Base-by-base conservation (phyloP, 2,797 vertebrate species). In the Siniperca undulata region DNA sequence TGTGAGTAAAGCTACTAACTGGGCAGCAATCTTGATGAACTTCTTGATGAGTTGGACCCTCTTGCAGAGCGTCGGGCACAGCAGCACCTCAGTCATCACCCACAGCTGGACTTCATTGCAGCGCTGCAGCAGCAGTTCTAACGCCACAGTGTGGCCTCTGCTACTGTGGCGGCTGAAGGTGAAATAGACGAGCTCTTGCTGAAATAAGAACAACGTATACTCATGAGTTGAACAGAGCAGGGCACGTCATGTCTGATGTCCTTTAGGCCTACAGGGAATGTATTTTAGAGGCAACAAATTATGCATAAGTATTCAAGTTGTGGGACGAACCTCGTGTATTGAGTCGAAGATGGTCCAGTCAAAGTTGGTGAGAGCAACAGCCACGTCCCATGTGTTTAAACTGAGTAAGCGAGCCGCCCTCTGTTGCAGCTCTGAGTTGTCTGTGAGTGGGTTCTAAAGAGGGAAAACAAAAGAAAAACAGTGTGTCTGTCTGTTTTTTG, bases 171-270 rank as follows among this genome's bases (percentile, higher is more conserved):
- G 97, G 91, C 96, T 97, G 95, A 99, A 97, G 0, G 96, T 99
- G 95, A 98, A 99, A 91, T 98, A 98, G 88, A 99, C 97, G 84
- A 99, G 95, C 84, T 99, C 98, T 98, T 99, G 98, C 98, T 99
- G 95, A 38, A 95, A 94, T 27, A 70, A 78, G 10, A 69, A 61
- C 12, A 56, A n/a, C 22, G 38, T 0, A 4, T 2, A 36, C 3
- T 56, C 24, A 62, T 16, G 8, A 55, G 40, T 17, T 16, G 24
- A 9, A 24, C 24, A 44, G n/a, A n/a, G 36, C n/a, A 13, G 0
- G 1, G 13, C 17, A 6, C 0, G 0, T 71, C 16, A 17, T 8
- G 5, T 61, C 13, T n/a, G 24, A 19, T 56, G 66, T 48, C 40
- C 7, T 38, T 46, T 0, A 59, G n/a, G 20, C 17, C 24, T 22